Base-by-base conservation (phyloP, 2,888 invertebrate genomes). In the Plusia festucae region DNA sequence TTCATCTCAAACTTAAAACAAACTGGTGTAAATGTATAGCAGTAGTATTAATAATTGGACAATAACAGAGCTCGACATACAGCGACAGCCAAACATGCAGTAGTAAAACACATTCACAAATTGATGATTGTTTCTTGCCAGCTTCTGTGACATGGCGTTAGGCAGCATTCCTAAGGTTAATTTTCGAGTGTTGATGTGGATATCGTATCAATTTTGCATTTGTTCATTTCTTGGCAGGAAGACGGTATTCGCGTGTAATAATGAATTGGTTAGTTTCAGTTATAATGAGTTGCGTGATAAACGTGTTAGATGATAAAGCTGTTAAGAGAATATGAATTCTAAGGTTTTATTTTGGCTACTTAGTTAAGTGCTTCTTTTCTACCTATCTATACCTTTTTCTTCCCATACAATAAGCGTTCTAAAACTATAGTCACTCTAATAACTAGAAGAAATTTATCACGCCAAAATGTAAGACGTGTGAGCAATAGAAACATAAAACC, bases 381-480 rank as follows among this genome's bases (percentile, higher is more conserved):
- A 74, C 61, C 65, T 61, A 68, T 44, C 57, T 63, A 56, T 67
- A 71, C 73, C 63, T 63, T 54, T 54, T 69, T 74, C 76, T 72
- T 74, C 72, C 74, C 76, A 69, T 73, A 70, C 60, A 69, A 59
- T 65, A 69, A 56, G 62, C 61, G 55, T 65, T 79, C 57, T 58
- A 78, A 71, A 61, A 73, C 60, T 65, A 71, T 70, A 59, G 70
- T 60, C 75, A 60, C 65, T 76, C 68, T 78, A 76, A 62, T 65
- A 70, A 73, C 76, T 77, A 76, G 62, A 69, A 76, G 56, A 78
- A 74, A 70, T 82, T 70, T 77, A 87, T 92, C 92, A 93, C 93
- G 93, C 93, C 93, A 93, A 93, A 89, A 89, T 81, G 91, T 92
- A 94, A 94, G 93, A 94, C 91, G 90, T 90, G 90, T 93, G 93